Evolutionary conservation across 2,888 invertebrate species (phyloP), one percentile per base, ranked within the genome.

Genomic region (Aphidoletes aphidimyza): DNA sequence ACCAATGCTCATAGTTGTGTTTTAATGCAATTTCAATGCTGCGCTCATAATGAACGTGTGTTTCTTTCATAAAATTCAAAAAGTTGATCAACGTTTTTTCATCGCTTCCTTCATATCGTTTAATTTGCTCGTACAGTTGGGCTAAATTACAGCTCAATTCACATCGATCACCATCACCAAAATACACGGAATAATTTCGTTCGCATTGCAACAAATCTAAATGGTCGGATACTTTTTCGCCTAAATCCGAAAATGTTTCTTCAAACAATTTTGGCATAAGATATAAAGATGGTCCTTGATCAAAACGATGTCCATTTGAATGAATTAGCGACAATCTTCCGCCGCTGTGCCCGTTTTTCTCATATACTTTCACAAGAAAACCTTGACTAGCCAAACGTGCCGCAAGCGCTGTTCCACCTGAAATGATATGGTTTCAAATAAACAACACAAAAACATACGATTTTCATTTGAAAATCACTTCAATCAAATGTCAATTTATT

Each of bases 31-130:
- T 37, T 19, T 22, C 84, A 59, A 84, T 49, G 39, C 84, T 84
- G 34, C 84, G 84, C 39, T 84, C 84, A 26, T 84, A 84, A 69
- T 84, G 84, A 26, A 54, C 36, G 22, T 84, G 84, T 26, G 54
- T 37, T n/a, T 84, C 84, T 83, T 84, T 84, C 84, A 84, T 37
- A 37, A 59, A 84, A 84, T 84, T 39, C 26, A 84, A 26, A 69
- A 84, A 84, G 19, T 59, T 54, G 11, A 84, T 0, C 3, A 84
- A 34, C 2, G 84, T 84, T n/a, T 59, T 30, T 26, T 59, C 84
- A n/a, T 19, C 19, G 19, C 37, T 34, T 1, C 84, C 84, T 84
- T 84, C 84, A 34, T 84, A 84, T 11, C 37, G 34, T 69, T 59
- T 59, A 17, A 84, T 59, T 84, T 84, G 39, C 26, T 84, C 39